phyloP scores from a whole-genome alignment of 2,888 invertebrate genomes.

The Rhodophaea formosa region DNA sequence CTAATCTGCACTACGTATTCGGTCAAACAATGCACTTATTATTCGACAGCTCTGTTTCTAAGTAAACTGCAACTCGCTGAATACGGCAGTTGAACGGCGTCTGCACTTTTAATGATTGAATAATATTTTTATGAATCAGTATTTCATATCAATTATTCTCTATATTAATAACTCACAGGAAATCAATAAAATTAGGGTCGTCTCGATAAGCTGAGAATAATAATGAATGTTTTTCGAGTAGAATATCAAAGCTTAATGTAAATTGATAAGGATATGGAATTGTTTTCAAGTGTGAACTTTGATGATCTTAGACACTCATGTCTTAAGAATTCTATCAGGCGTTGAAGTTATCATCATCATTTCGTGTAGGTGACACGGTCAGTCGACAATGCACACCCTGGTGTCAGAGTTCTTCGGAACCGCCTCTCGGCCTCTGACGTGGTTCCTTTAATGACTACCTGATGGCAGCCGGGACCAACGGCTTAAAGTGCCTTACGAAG shows the following conservation, averaged over 20 bases:
- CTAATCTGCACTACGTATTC: constrained; percentile 74
- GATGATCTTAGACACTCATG: background rate
- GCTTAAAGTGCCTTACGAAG: no score
- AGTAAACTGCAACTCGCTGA: constrained; percentile 75
- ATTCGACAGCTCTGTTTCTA: constrained; percentile 78
- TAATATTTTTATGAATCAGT: constrained; percentile 28
- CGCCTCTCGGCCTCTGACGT: no score
- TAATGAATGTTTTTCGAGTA: constrained; percentile 7
- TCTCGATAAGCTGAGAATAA: constrained; percentile 13
- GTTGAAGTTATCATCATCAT: no score
- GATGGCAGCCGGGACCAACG: no score
- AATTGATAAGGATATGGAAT: background rate
- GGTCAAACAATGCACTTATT: constrained; percentile 79
- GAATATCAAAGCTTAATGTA: background rate
- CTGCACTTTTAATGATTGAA: constrained; percentile 67
- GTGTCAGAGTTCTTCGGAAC: no score
- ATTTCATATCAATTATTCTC: constrained; percentile 17
- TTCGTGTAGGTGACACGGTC: no score
- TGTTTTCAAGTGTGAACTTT: background rate
- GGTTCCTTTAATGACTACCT: no score
- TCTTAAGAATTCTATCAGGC: background rate
- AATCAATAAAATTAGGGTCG: constrained; percentile 17
- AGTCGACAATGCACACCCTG: no score
- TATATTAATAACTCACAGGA: constrained; percentile 17
- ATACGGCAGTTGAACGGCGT: constrained; percentile 64